Evolutionary conservation across 2,113 vertebrate species (phyloP).

Genomic region (Neogale vison): DNA sequence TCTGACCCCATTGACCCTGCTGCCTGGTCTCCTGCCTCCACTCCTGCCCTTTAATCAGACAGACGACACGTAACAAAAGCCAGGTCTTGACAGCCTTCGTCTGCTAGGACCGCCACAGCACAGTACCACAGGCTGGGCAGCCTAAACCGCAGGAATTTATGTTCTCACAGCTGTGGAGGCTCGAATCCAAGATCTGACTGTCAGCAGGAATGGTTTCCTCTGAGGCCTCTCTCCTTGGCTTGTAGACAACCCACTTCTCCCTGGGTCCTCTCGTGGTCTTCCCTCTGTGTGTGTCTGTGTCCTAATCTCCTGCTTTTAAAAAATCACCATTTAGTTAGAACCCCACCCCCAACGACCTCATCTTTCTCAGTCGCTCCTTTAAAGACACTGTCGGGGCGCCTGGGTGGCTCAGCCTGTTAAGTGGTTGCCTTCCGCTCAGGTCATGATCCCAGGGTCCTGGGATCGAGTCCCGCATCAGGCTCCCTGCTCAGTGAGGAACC

Average conservation of each 20-base stretch:
- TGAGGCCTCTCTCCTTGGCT: not conserved
- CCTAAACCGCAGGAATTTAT: not conserved
- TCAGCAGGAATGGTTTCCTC: not conserved
- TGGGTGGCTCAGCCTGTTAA: too few species aligned
- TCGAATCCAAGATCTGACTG: not conserved
- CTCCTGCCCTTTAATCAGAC: not conserved
- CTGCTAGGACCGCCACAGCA: not conserved
- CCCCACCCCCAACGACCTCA: not conserved
- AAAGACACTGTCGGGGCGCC: too few species aligned
- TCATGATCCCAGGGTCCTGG: too few species aligned
- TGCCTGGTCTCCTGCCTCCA: not conserved
- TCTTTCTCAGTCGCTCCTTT: not conserved
- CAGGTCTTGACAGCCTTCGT: not conserved
- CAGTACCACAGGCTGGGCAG: too few species aligned
- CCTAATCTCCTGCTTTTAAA: not conserved
- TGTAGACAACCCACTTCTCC: not conserved
- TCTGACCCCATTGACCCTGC: not conserved
- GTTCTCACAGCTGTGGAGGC: not conserved
- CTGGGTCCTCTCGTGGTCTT: not conserved
- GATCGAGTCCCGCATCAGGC: too few species aligned
- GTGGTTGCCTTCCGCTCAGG: too few species aligned
- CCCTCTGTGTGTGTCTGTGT: not conserved
- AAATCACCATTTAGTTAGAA: not conserved
- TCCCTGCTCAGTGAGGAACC: too few species aligned
- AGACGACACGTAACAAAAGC: not conserved